Conservation (phyloP, 2,113 vertebrate species). For the Centropus bengalensis region DNA sequence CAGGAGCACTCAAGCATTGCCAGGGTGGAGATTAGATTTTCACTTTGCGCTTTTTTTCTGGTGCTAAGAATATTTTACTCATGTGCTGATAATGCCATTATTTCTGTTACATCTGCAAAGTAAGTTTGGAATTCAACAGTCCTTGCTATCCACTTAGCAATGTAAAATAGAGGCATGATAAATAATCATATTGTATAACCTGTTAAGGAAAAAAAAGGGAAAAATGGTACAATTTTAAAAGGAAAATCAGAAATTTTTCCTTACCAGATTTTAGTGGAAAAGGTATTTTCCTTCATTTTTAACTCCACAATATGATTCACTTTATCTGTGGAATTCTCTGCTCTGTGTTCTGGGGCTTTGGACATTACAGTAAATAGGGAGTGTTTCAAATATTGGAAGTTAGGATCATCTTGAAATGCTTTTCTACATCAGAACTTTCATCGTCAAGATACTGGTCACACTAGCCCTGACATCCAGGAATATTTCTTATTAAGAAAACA, state of each 20-base stretch:
- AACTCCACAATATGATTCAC: neutral
- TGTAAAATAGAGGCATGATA: neutral
- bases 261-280: neutral
- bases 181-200: neutral
- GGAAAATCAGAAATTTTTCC: neutral
- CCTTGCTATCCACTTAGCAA: neutral
- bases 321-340: conserved; percentile 13
- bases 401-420: conserved; percentile 38
- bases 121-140: neutral
- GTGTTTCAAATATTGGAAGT: neutral
- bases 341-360: neutral
- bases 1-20: conserved; percentile 39
- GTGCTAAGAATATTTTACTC: conserved; percentile 16
- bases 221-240: neutral
- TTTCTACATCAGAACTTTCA: conserved; percentile 39
- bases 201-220: neutral
- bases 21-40: conserved; percentile 54
- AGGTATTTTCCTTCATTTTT: neutral
- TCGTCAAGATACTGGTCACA: conserved; percentile 11
- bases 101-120: conserved; percentile 23
- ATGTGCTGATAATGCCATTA: neutral
- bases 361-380: neutral
- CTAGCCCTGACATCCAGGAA: neutral
- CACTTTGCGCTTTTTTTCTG: neutral
- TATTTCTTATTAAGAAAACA: conserved; percentile 10